Conservation (phyloP, 1,140 invertebrate species). For the Mercenaria mercenaria region DNA sequence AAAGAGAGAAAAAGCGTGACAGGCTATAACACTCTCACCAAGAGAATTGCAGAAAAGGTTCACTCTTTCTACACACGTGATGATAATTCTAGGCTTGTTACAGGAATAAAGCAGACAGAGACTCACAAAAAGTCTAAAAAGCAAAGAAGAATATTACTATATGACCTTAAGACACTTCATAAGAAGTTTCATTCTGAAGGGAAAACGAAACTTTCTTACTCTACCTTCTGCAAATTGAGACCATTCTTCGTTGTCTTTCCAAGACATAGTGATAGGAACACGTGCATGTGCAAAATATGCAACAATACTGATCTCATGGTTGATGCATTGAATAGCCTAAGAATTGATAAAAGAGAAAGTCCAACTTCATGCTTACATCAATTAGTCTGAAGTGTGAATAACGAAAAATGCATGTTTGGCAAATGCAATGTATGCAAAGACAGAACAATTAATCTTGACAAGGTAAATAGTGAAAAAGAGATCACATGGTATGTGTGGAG, state of each 20-base stretch:
- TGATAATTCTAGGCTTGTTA: background rate
- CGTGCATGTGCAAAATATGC: background rate
- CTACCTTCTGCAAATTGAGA: background rate
- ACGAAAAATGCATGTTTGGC: background rate
- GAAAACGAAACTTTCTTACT: background rate
- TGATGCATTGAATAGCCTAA: background rate
- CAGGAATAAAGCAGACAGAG: conserved; percentile 14
- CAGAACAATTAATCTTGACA: background rate
- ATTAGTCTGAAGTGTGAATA: background rate
- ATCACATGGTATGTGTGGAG: conserved; percentile 52
- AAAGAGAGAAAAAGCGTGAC: too few species aligned
- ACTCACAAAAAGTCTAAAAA: background rate
- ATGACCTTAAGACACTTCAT: conserved; percentile 3
- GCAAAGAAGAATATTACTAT: background rate
- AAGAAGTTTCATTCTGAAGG: conserved; percentile 15
- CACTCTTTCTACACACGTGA: background rate
- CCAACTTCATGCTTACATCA: background rate
- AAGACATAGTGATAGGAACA: background rate
- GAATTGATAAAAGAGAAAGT: background rate
- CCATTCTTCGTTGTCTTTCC: conserved; percentile 11
- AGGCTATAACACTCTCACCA: background rate
- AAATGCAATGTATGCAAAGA: background rate
- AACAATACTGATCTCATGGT: conserved; percentile 7
- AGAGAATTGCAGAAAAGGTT: background rate
- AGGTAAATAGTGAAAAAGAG: background rate